These are phyloP conservation scores for Philypnodon macrostomus DNA, from an alignment of 2,797 vertebrate species.

Conservation along the genomic window DNA sequence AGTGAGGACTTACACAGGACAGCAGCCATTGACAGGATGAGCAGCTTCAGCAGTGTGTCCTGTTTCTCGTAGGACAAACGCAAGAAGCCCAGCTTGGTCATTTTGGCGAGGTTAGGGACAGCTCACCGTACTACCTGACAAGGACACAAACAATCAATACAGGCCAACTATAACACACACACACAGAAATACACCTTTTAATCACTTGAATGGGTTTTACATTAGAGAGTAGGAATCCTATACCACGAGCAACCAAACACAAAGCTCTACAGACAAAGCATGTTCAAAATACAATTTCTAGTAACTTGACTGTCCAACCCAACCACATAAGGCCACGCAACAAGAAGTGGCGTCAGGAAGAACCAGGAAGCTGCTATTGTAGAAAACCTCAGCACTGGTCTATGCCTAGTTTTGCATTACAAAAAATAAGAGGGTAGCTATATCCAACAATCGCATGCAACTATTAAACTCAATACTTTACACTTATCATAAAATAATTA, in stretches of 20 bases:
- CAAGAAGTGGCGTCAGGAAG: constrained; percentile 44
- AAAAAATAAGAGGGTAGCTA: too few species aligned
- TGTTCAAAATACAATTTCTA: too few species aligned
- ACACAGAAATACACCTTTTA: too few species aligned
- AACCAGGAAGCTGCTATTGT: constrained; percentile 59
- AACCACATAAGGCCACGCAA: constrained; percentile 74
- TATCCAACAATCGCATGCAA: background rate
- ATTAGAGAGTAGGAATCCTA: too few species aligned
- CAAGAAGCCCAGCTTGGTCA: constrained; percentile 96
- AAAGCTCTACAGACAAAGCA: too few species aligned
- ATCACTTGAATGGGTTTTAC: too few species aligned
- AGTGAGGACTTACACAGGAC: constrained; percentile 87
- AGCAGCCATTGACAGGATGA: constrained; percentile 97
- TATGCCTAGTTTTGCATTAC: background rate
- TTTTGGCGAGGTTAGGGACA: constrained; percentile 76
- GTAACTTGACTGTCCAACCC: constrained; percentile 44
- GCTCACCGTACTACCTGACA: constrained; percentile 73
- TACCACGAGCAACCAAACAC: too few species aligned
- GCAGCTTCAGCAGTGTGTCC: constrained; percentile 97
- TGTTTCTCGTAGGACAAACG: constrained; percentile 98
- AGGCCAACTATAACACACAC: background rate
- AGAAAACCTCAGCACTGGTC: constrained; percentile 32
- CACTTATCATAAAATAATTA: background rate
- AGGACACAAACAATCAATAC: constrained; percentile 19
- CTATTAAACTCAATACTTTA: background rate